Evolutionary conservation across 1,140 invertebrate genomes (phyloP), one percentile per base, ranked within the genome.

Genomic region (Cydia amplana): DNA sequence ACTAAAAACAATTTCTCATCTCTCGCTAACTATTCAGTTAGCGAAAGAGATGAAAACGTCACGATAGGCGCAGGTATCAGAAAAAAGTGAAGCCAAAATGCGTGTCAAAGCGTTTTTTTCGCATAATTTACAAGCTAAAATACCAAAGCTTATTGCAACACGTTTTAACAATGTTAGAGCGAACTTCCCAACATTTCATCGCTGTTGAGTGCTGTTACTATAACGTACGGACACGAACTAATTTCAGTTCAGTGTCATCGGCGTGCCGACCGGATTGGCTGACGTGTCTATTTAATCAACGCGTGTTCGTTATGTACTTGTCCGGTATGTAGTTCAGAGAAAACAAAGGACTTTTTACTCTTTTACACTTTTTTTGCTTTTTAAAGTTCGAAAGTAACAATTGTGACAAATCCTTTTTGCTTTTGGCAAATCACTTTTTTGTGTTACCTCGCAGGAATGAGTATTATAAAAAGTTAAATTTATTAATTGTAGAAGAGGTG

Each of bases 271-370:
- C 55, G 55, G 20, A 60, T 60, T 60, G 18, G 55, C 55, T 60
- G 55, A 23, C 20, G 55, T 23, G 55, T 60, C 55, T 12, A 60
- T 60, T 60, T 23, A 60, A 60, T 60, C 55, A 60, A 60, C 55
- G 20, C 2, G 55, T 51, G n/a, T n/a, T 0, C 20, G 55, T 4
- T 60, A 60, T 60, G 20, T 60, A 60, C 7, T 10, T 60, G 3
- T 4, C 2, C 9, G 10, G 3, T 60, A 20, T 60, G 51, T 55
- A 55, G n/a, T 18, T 49, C 12, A 16, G 6, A 2, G n/a, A 6
- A 51, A 18, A 18, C n/a, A 51, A 51, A 16, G 3, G 49, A 4
- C 1, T 51, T 60, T n/a, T 32, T 32, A 32, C 18, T 20, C 0
- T 10, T 20, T 55, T 55, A 10, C 1, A 1, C 2, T 60, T 2